Base-by-base conservation (phyloP, 2,888 invertebrate species). In the Parnassius smintheus region DNA sequence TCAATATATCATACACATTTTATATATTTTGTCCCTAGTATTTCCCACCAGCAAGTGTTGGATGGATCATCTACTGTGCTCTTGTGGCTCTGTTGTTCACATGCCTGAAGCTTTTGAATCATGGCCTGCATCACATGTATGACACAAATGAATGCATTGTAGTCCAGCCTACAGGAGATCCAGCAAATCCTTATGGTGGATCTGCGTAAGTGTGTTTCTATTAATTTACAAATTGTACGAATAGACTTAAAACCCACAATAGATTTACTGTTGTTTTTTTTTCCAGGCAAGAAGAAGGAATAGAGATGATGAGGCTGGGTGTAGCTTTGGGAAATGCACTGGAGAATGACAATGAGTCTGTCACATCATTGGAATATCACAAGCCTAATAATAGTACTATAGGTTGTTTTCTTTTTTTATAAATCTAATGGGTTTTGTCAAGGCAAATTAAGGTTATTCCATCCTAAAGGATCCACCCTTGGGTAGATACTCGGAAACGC, bases 71-170 rank as follows among this genome's bases (percentile, higher is more conserved):
- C 65, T 99, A 99, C 90, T 96, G 97, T 82, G 93, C 93, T 56
- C 93, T 96, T 59, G 95, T 99, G 69, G 95, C 96, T 42, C 77
- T 96, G 60, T 91, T 97, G 64, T 97, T 99, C 82, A 93, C 95
- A 11, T 82, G 94, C 58, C 93, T 99, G 67, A 99, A 99, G 92
- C 88, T 96, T 65, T 90, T 97, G 72, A 99, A 98, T 91, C 96
- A 96, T 89, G 95, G 96, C 53, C 93, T 99, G 65, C 99, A 99
- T 87, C 95, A 96, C 74, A 95, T 98, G 92, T 99, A 98, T 86
- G 98, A 99, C 87, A 97, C 97, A 12, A 96, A 96, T n/a, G 98
- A 98, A 85, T 95, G 96, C 80, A 93, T 96, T 42, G 72, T 90
- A 9, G 80, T 90, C 49, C 87, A 86, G 56, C 82, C 85, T 0